Conservation (phyloP, 2,113 vertebrate species). For the Siniperca chuatsi region DNA sequence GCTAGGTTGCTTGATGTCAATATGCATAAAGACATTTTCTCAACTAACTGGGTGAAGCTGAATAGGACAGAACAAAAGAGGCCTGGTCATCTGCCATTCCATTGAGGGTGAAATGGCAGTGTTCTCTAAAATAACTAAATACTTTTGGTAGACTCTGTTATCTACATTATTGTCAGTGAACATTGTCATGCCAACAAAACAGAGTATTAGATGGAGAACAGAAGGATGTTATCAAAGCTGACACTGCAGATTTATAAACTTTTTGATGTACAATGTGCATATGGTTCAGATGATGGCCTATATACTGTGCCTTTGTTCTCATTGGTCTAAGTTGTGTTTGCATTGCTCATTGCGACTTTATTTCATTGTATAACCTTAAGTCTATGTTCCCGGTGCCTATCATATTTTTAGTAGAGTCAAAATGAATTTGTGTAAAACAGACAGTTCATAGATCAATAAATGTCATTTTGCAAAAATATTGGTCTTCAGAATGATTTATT, state of each 20-base stretch:
- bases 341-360: not conserved
- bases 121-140: not conserved
- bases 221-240: not conserved
- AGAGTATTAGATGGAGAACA: not conserved
- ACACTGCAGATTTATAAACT: not conserved
- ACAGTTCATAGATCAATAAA: no score
- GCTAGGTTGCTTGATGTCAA: not conserved
- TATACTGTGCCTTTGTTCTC: not conserved
- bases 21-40: not conserved
- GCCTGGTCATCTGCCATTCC: not conserved
- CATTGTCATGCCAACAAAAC: not conserved
- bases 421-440: no score
- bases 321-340: not conserved
- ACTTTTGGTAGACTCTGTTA: not conserved
- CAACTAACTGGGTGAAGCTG: not conserved
- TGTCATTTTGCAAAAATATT: no score
- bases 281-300: not conserved
- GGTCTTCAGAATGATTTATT: not conserved
- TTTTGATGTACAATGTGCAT: not conserved
- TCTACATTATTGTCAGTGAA: not conserved
- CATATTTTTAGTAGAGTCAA: no score
- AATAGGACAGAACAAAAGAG: not conserved
- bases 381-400: no score
- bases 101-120: not conserved
- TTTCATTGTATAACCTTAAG: no score